Percentiles rank a stretch among this genome's conserved stretches.
Conservation (phyloP, 2,113 vertebrate genomes). For the Cichladusa arquata region DNA sequence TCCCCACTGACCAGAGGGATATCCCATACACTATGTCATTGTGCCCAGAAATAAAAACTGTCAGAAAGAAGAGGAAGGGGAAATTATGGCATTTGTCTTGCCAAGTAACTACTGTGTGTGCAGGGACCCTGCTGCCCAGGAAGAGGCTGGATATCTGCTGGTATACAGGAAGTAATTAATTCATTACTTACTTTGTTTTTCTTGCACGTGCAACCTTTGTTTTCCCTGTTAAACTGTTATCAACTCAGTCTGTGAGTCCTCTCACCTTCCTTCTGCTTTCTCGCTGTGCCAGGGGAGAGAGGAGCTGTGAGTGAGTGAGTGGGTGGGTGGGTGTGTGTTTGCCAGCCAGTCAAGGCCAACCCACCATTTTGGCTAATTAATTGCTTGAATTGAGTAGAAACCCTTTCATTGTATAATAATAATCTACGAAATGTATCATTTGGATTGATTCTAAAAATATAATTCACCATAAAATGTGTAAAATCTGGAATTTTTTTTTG, state of each 20-base stretch:
- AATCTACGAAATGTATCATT: neutral
- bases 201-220: neutral
- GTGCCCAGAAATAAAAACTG: neutral
- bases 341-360: neutral
- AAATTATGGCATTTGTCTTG: rapidly evolving
- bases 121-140: neutral
- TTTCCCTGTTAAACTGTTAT: neutral
- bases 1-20: neutral
- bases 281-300: rapidly evolving
- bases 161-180: neutral
- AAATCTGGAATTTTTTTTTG: neutral
- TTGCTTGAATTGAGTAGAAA: neutral
- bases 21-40: rapidly evolving
- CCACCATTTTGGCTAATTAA: neutral
- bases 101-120: neutral
- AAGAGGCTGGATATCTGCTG: neutral
- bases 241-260: neutral
- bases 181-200: neutral
- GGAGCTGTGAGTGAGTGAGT: neutral
- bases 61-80: neutral
- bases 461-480: neutral
- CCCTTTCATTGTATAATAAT: neutral
- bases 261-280: neutral
- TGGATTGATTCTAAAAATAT: neutral
- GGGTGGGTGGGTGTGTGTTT: neutral